Evolutionary conservation across 2,888 invertebrate species (phyloP).

Genomic region (Netelia melanura): DNA sequence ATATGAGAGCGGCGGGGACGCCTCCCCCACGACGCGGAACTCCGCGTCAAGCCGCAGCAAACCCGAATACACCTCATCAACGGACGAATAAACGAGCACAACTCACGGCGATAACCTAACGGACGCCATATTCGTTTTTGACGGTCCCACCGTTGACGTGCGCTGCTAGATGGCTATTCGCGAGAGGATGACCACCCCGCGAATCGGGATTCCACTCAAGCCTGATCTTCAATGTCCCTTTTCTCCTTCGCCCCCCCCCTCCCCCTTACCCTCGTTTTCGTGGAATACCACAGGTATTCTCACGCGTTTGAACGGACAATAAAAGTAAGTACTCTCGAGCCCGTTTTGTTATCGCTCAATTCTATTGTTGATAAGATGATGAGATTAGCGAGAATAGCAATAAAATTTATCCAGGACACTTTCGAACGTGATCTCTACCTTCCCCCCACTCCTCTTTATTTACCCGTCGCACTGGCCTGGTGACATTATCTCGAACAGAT

Average conservation of each 20-base stretch:
- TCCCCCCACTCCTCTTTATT: not conserved
- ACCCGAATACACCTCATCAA: slow-evolving; percentile 79
- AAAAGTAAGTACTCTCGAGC: slow-evolving; percentile 5
- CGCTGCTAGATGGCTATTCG: slow-evolving; percentile 61
- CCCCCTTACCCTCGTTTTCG: not conserved
- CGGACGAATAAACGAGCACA: slow-evolving; percentile 74
- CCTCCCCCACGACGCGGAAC: slow-evolving; percentile 79
- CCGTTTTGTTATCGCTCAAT: not conserved
- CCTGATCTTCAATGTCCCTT: slow-evolving; percentile 59
- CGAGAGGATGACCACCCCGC: slow-evolving; percentile 64
- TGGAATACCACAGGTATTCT: no score
- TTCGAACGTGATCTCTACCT: slow-evolving; percentile 33
- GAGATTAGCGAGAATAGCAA: slow-evolving; percentile 9
- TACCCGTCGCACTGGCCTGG: not conserved
- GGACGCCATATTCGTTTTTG: slow-evolving; percentile 82
- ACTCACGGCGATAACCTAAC: slow-evolving; percentile 82
- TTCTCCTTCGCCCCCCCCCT: slow-evolving; percentile 12
- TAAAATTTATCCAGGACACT: slow-evolving; percentile 52
- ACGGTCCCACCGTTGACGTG: slow-evolving; percentile 75
- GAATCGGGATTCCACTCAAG: slow-evolving; percentile 49
- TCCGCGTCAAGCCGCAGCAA: slow-evolving; percentile 78
- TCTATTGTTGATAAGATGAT: slow-evolving; percentile 13
- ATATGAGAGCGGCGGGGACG: slow-evolving; percentile 74
- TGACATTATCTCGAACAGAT: slow-evolving; percentile 50
- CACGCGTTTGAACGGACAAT: not conserved